Evolutionary conservation across 2,113 vertebrate genomes (phyloP).

Genomic region (Tamias sibiricus): DNA sequence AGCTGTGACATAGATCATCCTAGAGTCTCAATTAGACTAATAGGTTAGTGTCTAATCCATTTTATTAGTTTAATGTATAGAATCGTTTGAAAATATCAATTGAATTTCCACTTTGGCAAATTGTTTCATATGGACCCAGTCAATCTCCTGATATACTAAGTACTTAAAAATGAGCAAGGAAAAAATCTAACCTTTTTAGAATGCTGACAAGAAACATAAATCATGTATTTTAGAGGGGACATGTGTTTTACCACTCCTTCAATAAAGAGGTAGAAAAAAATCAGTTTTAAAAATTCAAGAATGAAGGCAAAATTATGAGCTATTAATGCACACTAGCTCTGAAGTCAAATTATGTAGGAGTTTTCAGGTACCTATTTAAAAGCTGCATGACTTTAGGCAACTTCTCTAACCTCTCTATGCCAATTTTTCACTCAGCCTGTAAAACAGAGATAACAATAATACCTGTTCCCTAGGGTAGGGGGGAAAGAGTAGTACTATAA

Average conservation of each 20-base stretch:
- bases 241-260: neutral
- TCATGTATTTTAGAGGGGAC: neutral
- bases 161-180: conserved; percentile 24
- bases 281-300: neutral
- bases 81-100: conserved; percentile 8
- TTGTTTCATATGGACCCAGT: neutral
- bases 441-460: conserved; percentile 61
- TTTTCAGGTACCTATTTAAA: conserved; percentile 61
- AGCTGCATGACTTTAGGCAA: conserved; percentile 39
- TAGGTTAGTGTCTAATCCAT: neutral
- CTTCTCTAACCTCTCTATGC: conserved; percentile 30
- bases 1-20: neutral
- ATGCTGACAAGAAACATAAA: neutral
- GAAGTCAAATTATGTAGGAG: conserved; percentile 1
- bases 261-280: neutral
- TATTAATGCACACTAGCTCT: neutral
- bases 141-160: neutral
- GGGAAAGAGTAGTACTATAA: neutral
- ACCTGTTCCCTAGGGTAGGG: neutral
- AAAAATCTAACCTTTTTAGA: neutral
- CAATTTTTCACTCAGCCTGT: conserved; percentile 39
- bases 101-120: conserved; percentile 8
- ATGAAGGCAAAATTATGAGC: neutral
- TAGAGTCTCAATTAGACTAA: neutral
- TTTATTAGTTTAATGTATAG: neutral